phyloP scores from a whole-genome alignment of 1,140 invertebrate species.

The Cecropterus lyciades region DNA sequence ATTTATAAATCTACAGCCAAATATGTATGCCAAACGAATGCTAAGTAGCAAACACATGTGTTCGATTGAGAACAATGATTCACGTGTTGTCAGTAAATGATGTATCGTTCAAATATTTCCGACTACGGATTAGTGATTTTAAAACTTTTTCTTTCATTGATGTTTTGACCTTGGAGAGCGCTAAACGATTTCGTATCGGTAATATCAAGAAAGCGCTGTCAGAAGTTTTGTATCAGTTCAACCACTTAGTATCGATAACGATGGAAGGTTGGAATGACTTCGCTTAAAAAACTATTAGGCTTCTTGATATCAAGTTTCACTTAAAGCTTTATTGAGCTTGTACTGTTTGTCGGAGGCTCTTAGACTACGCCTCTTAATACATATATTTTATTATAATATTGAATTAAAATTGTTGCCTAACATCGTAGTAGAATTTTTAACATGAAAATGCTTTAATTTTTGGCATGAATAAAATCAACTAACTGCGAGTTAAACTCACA shows the following conservation, averaged over 20 bases:
- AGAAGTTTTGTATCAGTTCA: background rate
- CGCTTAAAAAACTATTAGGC: constrained; percentile 10
- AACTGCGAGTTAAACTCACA: too few relatives aligned
- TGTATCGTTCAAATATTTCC: constrained; percentile 13
- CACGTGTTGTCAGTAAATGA: constrained; percentile 11
- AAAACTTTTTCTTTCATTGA: constrained; percentile 4
- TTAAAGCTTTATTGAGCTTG: too few relatives aligned
- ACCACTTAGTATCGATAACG: constrained; percentile 1
- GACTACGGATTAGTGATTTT: background rate
- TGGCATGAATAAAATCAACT: too few relatives aligned
- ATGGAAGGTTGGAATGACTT: background rate
- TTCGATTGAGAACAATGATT: constrained; percentile 12
- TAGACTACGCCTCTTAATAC: too few relatives aligned
- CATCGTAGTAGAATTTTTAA: too few relatives aligned
- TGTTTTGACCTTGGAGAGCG: constrained; percentile 8
- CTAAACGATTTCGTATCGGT: background rate
- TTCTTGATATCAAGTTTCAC: background rate
- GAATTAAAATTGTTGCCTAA: too few relatives aligned
- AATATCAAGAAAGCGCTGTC: constrained; percentile 1
- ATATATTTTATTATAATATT: too few relatives aligned
- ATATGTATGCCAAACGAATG: background rate
- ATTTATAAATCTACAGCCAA: background rate
- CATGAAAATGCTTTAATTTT: too few relatives aligned
- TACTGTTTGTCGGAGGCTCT: too few relatives aligned
- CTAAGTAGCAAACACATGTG: constrained; percentile 11